Percentiles rank a stretch among this genome's conserved stretches.
Conservation (phyloP, 2,113 vertebrate species). For the Cheirogaleus medius region DNA sequence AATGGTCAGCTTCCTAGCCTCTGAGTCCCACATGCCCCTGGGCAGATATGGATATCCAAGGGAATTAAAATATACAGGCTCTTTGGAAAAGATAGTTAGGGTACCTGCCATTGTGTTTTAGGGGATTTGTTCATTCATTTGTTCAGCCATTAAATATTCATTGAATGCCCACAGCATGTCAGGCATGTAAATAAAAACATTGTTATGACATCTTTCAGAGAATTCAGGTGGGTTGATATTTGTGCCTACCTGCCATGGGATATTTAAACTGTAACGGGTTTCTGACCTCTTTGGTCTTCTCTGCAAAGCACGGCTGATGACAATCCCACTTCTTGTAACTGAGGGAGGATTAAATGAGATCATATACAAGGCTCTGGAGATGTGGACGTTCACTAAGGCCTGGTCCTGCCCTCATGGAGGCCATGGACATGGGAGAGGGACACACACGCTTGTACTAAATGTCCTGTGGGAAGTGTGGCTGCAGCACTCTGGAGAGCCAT, state of each 20-base stretch:
- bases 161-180: not conserved
- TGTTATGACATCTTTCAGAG: not conserved
- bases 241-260: not conserved
- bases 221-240: not conserved
- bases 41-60: not conserved
- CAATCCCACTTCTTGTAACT: not conserved
- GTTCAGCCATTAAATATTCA: not conserved
- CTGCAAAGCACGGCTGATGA: not conserved
- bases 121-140: not conserved
- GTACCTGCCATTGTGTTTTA: not conserved
- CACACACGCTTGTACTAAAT: not conserved
- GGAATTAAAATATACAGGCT: not conserved
- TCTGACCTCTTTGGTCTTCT: not conserved
- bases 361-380: not conserved
- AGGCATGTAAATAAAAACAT: not conserved
- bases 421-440: not conserved
- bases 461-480: not conserved
- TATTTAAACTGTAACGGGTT: not conserved
- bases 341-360: not conserved
- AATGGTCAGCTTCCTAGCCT: not conserved
- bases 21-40: not conserved
- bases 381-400: not conserved
- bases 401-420: not conserved
- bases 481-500: not conserved
- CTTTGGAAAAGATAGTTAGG: not conserved